Base-by-base conservation (phyloP, 2,113 vertebrate species). In the Vidua chalybeata region DNA sequence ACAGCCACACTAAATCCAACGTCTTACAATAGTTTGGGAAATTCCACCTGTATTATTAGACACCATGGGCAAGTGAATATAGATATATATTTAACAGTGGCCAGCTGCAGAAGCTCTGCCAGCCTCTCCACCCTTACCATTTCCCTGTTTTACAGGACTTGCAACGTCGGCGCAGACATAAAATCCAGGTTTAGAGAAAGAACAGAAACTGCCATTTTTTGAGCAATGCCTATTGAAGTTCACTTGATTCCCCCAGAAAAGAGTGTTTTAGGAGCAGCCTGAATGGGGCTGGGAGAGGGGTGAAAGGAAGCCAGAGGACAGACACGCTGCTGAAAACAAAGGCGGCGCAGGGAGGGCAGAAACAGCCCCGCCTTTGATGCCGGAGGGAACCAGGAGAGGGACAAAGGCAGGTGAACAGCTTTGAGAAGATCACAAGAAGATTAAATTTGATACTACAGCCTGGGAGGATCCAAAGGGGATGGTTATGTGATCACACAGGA, bases 91-190 rank as follows among this genome's bases (percentile, higher is more conserved):
- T 63, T 28, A 80, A 17, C 17, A 19, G 35, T 13, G 27, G 58
- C 13, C 33, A 81, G 51, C 35, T 71, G 72, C 69, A 86, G 59
- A 21, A 59, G 35, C 27, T 2, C 13, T 43, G 43, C 24, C 67
- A 48, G 59, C 33, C 69, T 10, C 51, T 52, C 52, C 62, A 64
- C 30, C 28, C 21, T 35, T 11, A 7, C 4, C 48, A 15, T 3
- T 3, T 52, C 55, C 58, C 39, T 43, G 23, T 30, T 76, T 49
- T 9, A 51, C 12, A 63, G 75, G 16, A 8, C 30, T 31, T 55
- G 43, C 16, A 84, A 1, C 0, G 1, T 6, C 0, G 2, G 31
- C 1, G 2, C 2, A 19, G 26, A n/a, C 41, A 30, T 2, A 56
- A 51, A 77, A 71, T 24, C 4, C n/a, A 33, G 33, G 30, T 31